Conservation (phyloP, 92 coral and sea anemone genomes). For the Anthopleura xanthogrammica region DNA sequence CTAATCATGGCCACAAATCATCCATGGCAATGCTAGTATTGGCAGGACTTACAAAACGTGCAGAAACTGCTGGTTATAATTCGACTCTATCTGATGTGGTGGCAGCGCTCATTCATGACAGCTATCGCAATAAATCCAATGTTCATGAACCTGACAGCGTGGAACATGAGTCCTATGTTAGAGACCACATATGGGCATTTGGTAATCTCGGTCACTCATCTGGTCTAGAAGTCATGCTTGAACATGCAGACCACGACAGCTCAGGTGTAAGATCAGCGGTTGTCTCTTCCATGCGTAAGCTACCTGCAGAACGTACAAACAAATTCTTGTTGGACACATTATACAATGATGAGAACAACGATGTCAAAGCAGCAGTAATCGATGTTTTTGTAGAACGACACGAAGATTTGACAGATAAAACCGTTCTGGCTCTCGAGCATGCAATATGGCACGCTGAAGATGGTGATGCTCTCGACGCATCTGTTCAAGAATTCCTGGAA, state of each 20-base stretch:
- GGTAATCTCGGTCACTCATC: slow-evolving; percentile 82
- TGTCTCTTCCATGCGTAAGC: slow-evolving; percentile 83
- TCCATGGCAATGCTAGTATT: slow-evolving; percentile 77
- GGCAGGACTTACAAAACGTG: slow-evolving; percentile 60
- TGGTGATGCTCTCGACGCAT: slow-evolving; percentile 69
- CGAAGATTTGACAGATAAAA: slow-evolving; percentile 47
- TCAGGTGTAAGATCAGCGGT: slow-evolving; percentile 81
- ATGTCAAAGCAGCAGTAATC: slow-evolving; percentile 79
- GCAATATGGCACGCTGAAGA: slow-evolving; percentile 73
- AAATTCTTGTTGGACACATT: slow-evolving; percentile 54
- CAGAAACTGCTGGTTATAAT: slow-evolving; percentile 71
- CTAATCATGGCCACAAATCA: slow-evolving; percentile 45
- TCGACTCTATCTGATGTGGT: slow-evolving; percentile 56
- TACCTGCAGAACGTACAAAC: slow-evolving; percentile 56
- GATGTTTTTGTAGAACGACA: slow-evolving; percentile 78
- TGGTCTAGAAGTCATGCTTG: slow-evolving; percentile 58
- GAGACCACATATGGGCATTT: slow-evolving; percentile 87
- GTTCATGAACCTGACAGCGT: slow-evolving; percentile 54
- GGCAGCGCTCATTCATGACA: slow-evolving; percentile 56
- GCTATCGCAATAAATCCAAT: slow-evolving; percentile 68
- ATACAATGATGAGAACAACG: slow-evolving; percentile 69
- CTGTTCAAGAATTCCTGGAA: slow-evolving; percentile 62
- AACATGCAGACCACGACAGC: slow-evolving; percentile 77
- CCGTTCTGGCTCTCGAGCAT: slow-evolving; percentile 67
- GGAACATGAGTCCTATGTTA: slow-evolving; percentile 65